A percentile compares a stretch with the other conserved stretches of the same genome.
phyloP scores from a whole-genome alignment of 2,113 vertebrate genomes.

The Scomber colias region DNA sequence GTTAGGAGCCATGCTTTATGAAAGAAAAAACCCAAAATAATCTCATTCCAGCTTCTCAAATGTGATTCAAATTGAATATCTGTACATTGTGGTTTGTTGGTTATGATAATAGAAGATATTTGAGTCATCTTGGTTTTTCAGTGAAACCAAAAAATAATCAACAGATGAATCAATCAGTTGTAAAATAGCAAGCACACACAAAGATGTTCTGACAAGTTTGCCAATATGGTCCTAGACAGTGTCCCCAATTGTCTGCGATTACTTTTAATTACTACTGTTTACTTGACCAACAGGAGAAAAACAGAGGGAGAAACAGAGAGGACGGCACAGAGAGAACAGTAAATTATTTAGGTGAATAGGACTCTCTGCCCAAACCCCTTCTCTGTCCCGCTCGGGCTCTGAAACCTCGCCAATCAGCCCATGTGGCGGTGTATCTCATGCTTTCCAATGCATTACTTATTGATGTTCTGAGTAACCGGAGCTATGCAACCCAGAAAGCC shows the following conservation, averaged over 20 bases:
- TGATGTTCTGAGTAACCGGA: constrained; percentile 76
- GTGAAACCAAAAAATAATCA: too few relatives aligned
- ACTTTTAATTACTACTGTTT: not conserved
- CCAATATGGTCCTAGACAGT: not conserved
- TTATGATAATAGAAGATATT: too few relatives aligned
- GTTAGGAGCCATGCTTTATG: too few relatives aligned
- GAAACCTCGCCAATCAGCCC: constrained; percentile 63
- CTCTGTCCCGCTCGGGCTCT: constrained; percentile 47
- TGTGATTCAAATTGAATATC: too few relatives aligned
- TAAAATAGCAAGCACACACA: too few relatives aligned
- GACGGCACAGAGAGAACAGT: constrained; percentile 39
- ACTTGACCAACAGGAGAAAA: constrained; percentile 14
- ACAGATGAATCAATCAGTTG: too few relatives aligned
- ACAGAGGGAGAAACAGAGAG: constrained; percentile 22
- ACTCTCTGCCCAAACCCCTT: constrained; percentile 59
- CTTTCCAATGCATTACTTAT: constrained; percentile 78
- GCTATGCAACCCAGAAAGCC: constrained; percentile 69
- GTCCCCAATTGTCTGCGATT: not conserved
- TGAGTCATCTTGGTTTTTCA: too few relatives aligned
- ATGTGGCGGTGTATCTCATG: constrained; percentile 65
- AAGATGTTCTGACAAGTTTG: too few relatives aligned
- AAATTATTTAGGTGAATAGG: constrained; percentile 81
- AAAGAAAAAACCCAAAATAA: too few relatives aligned
- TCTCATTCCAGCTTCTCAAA: too few relatives aligned
- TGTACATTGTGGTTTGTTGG: too few relatives aligned